Evolutionary conservation across 2,113 vertebrate species (phyloP).

Genomic region (Egretta garzetta): DNA sequence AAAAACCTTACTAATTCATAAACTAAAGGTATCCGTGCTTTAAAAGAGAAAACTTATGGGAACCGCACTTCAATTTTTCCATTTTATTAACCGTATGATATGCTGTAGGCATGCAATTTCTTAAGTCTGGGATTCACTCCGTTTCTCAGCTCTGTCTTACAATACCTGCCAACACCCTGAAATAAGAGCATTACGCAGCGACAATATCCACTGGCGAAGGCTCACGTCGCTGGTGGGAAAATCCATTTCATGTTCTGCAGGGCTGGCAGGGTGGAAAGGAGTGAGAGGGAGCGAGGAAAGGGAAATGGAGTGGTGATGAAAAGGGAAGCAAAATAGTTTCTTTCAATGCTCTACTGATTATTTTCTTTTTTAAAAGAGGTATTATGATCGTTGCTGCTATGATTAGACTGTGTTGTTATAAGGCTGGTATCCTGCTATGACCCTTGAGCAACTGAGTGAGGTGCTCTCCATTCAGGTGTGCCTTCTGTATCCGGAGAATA

Average conservation of each 20-base stretch:
- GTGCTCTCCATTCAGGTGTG: not conserved
- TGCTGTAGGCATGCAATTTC: slow-evolving; percentile 38
- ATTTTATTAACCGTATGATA: slow-evolving; percentile 51
- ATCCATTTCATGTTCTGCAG: not conserved
- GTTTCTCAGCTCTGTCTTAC: not conserved
- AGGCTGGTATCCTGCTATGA: not conserved
- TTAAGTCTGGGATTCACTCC: not conserved
- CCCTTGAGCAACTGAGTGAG: not conserved
- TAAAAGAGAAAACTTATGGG: slow-evolving; percentile 29
- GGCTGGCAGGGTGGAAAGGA: not conserved
- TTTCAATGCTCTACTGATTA: not conserved
- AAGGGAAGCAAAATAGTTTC: not conserved
- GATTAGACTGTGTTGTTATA: not conserved
- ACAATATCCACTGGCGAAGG: not conserved
- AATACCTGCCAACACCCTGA: slow-evolving; percentile 24
- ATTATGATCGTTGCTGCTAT: not conserved
- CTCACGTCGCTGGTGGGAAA: not conserved
- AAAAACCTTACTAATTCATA: slow-evolving; percentile 66
- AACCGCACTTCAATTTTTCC: slow-evolving; percentile 17
- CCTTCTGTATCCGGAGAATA: not conserved
- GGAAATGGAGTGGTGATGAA: not conserved
- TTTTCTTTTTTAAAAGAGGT: not conserved
- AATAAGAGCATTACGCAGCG: not conserved
- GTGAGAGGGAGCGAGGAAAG: not conserved
- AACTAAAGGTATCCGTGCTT: slow-evolving; percentile 36